Conservation (phyloP, 2,113 vertebrate species). For the Dissostichus mawsoni region DNA sequence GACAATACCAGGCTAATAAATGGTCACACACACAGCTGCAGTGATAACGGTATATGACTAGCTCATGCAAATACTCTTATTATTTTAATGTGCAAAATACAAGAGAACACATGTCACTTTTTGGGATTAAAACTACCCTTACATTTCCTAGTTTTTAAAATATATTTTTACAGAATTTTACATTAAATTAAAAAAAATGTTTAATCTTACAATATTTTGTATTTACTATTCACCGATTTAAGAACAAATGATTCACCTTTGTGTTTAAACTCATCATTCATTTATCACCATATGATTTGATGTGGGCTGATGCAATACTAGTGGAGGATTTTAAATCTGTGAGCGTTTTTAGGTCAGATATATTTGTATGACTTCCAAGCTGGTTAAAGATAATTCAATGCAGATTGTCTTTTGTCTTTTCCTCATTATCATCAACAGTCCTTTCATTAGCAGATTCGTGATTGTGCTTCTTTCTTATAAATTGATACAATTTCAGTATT, state of each 20-base stretch:
- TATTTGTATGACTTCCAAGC: slow-evolving; percentile 22
- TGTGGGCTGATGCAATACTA: slow-evolving; percentile 6
- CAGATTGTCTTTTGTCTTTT: slow-evolving; percentile 46
- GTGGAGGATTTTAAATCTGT: slow-evolving; percentile 6
- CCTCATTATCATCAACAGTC: slow-evolving; percentile 56
- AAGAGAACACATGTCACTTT: background rate
- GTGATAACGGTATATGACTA: background rate
- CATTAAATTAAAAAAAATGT: background rate
- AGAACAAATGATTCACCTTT: background rate
- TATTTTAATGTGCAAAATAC: background rate
- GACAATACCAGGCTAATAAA: background rate
- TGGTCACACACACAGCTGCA: slow-evolving; percentile 9
- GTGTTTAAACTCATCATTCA: slow-evolving; percentile 1
- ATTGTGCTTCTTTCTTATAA: slow-evolving; percentile 39
- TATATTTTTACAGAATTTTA: too few species aligned
- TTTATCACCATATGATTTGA: slow-evolving; percentile 15
- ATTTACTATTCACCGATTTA: background rate
- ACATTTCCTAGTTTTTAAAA: too few species aligned
- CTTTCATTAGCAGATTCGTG: slow-evolving; percentile 47
- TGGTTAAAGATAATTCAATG: slow-evolving; percentile 48
- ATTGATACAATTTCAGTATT: slow-evolving; percentile 39
- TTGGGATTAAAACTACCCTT: too few species aligned
- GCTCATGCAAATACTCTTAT: too few species aligned
- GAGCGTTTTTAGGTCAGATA: slow-evolving; percentile 37
- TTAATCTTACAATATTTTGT: background rate